Evolutionary conservation across 2,113 vertebrate species (phyloP), one percentile per base, ranked within the genome.

Genomic region (Crotalus horridus): DNA sequence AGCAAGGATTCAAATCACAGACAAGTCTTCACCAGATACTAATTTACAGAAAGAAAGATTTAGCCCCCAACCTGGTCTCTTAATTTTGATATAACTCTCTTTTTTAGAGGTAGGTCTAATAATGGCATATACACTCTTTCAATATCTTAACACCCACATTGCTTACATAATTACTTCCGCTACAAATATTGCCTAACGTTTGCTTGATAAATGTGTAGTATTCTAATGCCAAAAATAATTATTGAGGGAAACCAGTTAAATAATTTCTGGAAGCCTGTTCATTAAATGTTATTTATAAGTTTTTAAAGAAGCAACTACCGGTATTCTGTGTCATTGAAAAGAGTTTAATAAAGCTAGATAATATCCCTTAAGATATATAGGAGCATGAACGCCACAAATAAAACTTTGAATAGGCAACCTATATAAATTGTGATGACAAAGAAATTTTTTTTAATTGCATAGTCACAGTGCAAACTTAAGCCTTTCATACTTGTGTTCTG

Each of bases 291-390:
- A 43, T 90, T 95, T 89, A 93, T 91, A 88, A 81, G 91, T 90
- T 94, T 93, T 94, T 94, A 91, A 90, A 91, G 91, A 87, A 0
- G 0, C 81, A 94, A 55, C 91, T 64, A 39, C 39, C 39, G 39
- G 39, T 39, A 85, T 95, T 92, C 92, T 94, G 93, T 95, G 90
- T 93, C 89, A 96, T 94, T 93, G 51, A 61, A 86, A 93, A 90
- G 89, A 21, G 29, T 61, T 55, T 51, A 85, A 26, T 53, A 85
- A 48, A 85, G 29, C 11, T 92, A 81, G n/a, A 54, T 58, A 59
- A 92, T 86, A 26, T 46, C 20, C 61, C 91, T 20, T 93, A 93
- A 0, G 3, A 87, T 91, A 51, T 92, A 6, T 24, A 90, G 94
- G 94, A 93, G 23, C 88, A 17, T 93, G 93, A 93, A 8, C 56